Conservation (phyloP, 1,140 invertebrate genomes). For the Calliphora vicina region DNA sequence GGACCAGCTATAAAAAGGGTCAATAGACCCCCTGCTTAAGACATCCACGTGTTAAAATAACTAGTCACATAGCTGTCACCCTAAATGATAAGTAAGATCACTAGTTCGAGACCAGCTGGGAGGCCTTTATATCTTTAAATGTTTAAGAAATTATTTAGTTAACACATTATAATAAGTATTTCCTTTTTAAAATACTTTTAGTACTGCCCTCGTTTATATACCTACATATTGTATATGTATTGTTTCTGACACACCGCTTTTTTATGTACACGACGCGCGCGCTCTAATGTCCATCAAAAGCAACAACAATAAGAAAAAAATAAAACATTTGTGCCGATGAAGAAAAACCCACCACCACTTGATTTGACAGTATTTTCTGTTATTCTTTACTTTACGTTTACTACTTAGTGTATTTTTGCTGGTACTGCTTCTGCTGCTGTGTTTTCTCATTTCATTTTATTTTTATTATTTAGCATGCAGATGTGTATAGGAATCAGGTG, state of each 20-base stretch:
- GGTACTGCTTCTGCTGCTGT: too few relatives aligned
- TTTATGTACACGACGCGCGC: conserved; percentile 4
- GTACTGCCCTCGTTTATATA: background rate
- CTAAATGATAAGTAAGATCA: too few relatives aligned
- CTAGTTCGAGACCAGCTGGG: too few relatives aligned
- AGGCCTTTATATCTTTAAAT: too few relatives aligned
- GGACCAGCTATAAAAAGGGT: too few relatives aligned
- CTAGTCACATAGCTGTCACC: too few relatives aligned
- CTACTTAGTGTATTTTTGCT: background rate
- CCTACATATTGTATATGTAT: background rate
- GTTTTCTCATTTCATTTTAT: background rate
- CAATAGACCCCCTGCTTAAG: too few relatives aligned
- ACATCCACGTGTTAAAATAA: too few relatives aligned
- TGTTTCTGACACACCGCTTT: background rate
- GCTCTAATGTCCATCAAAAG: background rate
- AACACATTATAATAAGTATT: too few relatives aligned
- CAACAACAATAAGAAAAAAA: background rate
- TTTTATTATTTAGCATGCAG: background rate
- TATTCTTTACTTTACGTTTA: background rate
- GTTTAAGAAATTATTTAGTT: too few relatives aligned
- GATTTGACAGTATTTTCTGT: background rate
- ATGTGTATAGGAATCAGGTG: background rate
- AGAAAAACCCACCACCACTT: background rate
- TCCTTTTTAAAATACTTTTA: background rate
- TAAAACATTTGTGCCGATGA: background rate